Percentiles rank a stretch among this genome's conserved stretches.
Conservation (phyloP, 2,888 invertebrate species). For the Scaptomyza parva region DNA sequence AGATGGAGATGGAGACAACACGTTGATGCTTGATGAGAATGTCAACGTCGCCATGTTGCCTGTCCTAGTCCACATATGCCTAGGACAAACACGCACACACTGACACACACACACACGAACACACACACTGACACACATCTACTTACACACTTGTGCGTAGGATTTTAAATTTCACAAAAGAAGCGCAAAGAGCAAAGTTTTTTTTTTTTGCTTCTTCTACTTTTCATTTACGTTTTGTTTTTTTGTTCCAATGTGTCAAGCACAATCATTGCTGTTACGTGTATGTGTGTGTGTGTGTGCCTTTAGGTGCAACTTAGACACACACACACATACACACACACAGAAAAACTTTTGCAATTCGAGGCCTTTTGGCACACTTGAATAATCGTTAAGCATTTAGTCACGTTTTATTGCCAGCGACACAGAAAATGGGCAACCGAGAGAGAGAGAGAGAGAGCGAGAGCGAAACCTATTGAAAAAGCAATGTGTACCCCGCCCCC, state of each 20-base stretch:
- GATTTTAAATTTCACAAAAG: constrained; percentile 52
- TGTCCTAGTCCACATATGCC: constrained; percentile 60
- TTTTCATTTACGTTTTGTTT: neutral
- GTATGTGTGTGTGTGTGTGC: constrained; percentile 3
- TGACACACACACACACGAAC: constrained; percentile 1
- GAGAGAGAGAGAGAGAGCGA: too few species aligned
- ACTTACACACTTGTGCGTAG: neutral
- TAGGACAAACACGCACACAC: constrained; percentile 11
- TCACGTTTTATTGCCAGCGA: constrained; percentile 62
- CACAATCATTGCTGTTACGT: constrained; percentile 45
- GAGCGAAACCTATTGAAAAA: constrained; percentile 45
- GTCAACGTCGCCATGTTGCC: constrained; percentile 52
- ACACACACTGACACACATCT: too few species aligned
- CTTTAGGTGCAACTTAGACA: constrained; percentile 7
- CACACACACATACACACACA: neutral
- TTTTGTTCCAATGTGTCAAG: constrained; percentile 61
- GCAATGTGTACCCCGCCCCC: neutral
- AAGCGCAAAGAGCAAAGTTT: constrained; percentile 49
- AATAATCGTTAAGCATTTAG: constrained; percentile 69
- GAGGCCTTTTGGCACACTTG: constrained; percentile 54
- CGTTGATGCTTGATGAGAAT: constrained; percentile 54
- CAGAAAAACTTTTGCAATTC: constrained; percentile 60
- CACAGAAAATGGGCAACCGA: constrained; percentile 17
- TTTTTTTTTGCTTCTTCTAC: constrained; percentile 33
- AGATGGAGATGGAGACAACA: constrained; percentile 5